Conservation (phyloP, 2,113 vertebrate genomes). For the Myotis lucifugus region DNA sequence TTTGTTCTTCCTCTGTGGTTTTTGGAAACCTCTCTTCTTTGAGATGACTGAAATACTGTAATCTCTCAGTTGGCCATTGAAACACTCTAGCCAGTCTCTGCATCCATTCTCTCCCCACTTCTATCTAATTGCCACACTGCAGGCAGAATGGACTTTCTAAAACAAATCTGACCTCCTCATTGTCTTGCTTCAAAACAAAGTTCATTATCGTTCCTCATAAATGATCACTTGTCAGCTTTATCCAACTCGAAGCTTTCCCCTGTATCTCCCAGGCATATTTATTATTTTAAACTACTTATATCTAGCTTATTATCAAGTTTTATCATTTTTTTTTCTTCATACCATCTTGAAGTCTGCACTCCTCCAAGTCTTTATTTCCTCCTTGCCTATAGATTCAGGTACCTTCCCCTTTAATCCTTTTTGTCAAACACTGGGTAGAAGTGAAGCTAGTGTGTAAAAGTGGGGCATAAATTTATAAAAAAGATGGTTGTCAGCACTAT, state of each 20-base stretch:
- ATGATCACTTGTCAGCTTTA: background rate
- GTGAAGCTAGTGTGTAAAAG: background rate
- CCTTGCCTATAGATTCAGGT: background rate
- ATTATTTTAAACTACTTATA: background rate
- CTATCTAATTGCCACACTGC: background rate
- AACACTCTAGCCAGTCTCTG: background rate
- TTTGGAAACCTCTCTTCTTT: background rate
- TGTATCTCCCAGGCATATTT: background rate
- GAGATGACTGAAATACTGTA: background rate
- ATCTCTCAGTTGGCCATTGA: background rate
- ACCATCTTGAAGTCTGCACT: background rate
- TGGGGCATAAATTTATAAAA: background rate
- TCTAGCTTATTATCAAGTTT: background rate
- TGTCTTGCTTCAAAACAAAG: background rate
- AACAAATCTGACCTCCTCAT: background rate
- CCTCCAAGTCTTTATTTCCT: constrained; percentile 6
- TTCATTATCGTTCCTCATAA: background rate
- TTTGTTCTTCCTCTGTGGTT: background rate
- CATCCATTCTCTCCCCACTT: background rate
- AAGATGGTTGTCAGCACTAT: background rate
- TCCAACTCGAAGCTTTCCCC: background rate
- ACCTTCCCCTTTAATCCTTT: background rate
- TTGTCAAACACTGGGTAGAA: background rate
- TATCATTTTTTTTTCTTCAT: background rate
- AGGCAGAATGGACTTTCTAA: background rate